Percentiles rank a stretch among this genome's conserved stretches.
These are phyloP conservation scores for Bemisia tabaci DNA, from an alignment of 1,140 invertebrate genomes.

Conservation along the genomic window DNA sequence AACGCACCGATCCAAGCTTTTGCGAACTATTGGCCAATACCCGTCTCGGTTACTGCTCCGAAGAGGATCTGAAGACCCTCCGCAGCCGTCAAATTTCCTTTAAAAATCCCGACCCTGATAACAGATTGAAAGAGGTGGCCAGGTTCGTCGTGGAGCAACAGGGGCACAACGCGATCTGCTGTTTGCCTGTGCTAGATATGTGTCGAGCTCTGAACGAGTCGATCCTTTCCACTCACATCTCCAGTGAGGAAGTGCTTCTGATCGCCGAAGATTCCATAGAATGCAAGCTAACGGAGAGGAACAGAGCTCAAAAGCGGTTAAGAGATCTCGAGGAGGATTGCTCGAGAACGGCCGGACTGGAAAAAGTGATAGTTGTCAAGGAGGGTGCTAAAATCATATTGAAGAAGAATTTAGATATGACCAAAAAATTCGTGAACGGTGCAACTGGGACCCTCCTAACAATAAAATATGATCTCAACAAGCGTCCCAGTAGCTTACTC, in stretches of 20 bases:
- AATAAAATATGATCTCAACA: conserved; percentile 14
- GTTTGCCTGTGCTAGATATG: conserved; percentile 8
- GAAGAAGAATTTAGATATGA: conserved; percentile 26
- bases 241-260: conserved; percentile 3
- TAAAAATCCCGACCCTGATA: background rate
- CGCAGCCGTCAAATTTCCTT: background rate
- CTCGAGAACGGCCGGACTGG: conserved; percentile 21
- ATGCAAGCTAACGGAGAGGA: conserved; percentile 2
- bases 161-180: conserved; percentile 1
- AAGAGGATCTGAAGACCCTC: background rate
- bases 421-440: conserved; percentile 24
- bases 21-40: conserved; percentile 4
- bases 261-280: conserved; percentile 9
- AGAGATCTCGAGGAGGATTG: conserved; percentile 15
- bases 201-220: conserved; percentile 7
- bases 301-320: conserved; percentile 20
- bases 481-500: too few species aligned
- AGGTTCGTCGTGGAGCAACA: conserved; percentile 7
- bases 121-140: background rate
- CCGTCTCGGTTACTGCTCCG: too few species aligned
- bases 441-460: conserved; percentile 20
- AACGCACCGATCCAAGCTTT: conserved; percentile 6
- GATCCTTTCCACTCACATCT: conserved; percentile 3
- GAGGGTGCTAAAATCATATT: conserved; percentile 24
- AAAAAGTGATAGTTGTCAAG: conserved; percentile 23